phyloP scores from a whole-genome alignment of 2,113 vertebrate species.

The Syngnathoides biaculeatus region DNA sequence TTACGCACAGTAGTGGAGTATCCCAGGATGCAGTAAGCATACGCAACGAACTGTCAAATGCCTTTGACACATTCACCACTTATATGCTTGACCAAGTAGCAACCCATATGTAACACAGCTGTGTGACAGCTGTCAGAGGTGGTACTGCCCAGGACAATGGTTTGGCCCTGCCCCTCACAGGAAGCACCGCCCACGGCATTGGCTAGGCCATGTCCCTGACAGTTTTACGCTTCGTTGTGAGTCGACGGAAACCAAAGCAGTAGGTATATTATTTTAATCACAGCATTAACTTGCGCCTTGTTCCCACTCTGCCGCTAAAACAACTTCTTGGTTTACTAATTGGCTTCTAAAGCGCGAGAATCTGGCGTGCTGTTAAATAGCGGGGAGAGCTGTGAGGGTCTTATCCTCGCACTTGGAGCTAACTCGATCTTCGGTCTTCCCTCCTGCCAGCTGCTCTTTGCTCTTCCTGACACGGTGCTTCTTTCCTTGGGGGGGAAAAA shows the following conservation, averaged over 20 bases:
- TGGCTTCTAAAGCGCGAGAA: conserved; percentile 52
- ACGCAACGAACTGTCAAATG: no score
- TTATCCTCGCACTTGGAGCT: conserved; percentile 76
- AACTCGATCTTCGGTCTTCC: conserved; percentile 72
- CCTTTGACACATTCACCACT: no score
- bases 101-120: no score
- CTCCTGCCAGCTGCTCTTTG: conserved; percentile 76
- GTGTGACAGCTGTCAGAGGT: no score
- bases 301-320: conserved; percentile 44
- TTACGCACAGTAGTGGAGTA: no score
- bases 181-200: no score
- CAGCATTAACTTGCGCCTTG: conserved; percentile 23
- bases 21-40: no score
- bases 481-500: conserved; percentile 76
- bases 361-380: conserved; percentile 69
- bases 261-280: conserved; percentile 30
- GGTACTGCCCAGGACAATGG: no score
- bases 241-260: conserved; percentile 25
- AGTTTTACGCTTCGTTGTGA: conserved; percentile 24
- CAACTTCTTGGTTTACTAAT: conserved; percentile 64
- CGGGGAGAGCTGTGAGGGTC: conserved; percentile 66
- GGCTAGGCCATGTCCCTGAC: no score
- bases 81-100: no score
- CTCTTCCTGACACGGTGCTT: conserved; percentile 76
- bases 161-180: no score